These are phyloP conservation scores for Stegodyphus dumicola DNA, from an alignment of 1,140 invertebrate genomes.

Conservation along the genomic window DNA sequence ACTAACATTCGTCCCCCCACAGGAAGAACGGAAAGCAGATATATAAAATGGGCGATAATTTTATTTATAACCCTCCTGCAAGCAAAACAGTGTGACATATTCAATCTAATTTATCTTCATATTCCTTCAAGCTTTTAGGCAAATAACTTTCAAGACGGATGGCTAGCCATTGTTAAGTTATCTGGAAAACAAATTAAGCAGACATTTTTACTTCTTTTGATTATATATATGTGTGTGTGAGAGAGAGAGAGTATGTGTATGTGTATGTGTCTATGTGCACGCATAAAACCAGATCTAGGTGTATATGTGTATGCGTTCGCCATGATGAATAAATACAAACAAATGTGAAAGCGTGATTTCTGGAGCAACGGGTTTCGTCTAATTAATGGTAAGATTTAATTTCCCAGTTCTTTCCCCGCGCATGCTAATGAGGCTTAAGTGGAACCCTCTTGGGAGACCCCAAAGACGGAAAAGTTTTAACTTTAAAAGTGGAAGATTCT, in stretches of 20 bases:
- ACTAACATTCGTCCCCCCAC: not conserved
- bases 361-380: conserved; percentile 15
- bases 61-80: conserved; percentile 40
- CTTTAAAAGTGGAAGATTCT: conserved; percentile 46
- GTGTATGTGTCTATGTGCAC: not conserved
- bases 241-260: not conserved
- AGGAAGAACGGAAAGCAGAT: not conserved
- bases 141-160: conserved; percentile 39
- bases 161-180: conserved; percentile 53
- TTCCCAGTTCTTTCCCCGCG: conserved; percentile 40
- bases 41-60: conserved; percentile 52
- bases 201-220: conserved; percentile 28
- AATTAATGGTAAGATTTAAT: conserved; percentile 61
- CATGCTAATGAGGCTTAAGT: conserved; percentile 59
- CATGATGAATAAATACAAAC: conserved; percentile 2
- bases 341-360: conserved; percentile 48
- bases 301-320: not conserved
- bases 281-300: not conserved
- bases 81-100: conserved; percentile 23
- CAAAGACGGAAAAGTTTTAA: conserved; percentile 44
- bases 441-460: conserved; percentile 26
- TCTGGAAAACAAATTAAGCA: conserved; percentile 59
- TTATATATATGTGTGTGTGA: conserved; percentile 3
- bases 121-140: conserved; percentile 38
- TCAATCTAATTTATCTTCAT: conserved; percentile 56